Base-by-base conservation (phyloP, 2,797 vertebrate genomes). In the Karalla daura region DNA sequence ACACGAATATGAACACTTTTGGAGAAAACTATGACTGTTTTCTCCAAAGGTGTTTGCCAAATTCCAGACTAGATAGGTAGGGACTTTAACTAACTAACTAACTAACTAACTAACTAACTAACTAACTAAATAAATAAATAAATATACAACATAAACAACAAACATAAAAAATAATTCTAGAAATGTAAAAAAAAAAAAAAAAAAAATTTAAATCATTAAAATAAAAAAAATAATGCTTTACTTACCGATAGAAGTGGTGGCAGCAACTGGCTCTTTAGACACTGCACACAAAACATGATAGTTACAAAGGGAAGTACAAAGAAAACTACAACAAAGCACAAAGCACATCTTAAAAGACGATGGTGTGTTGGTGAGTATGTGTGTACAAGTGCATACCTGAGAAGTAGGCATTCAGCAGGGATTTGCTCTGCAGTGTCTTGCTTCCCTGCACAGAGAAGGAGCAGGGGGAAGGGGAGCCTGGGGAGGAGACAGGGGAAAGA, bases 371-470 rank as follows among this genome's bases (percentile, higher is more conserved):
- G 27, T 25, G 37, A 24, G 7, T 11, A 64, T 33, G 37, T 43
- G 39, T 56, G 2, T 41, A 30, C 7, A 25, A 15, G 41, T 69
- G 75, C 77, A 74, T 91, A 94, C 94, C 94, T 88, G 91, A 95
- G 85, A 95, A 96, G 89, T 92, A 96, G 85, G 94, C 94, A 91
- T 95, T 95, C 91, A 96, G 91, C 81, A 95, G 92, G 70, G 91
- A 94, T 93, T 95, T 96, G 88, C 94, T 96, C 90, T 94, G 93
- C 87, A 96, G 93, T 53, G 94, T 95, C 93, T 96, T 96, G 86
- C 92, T 95, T 93, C 89, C 89, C 75, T 96, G 95, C 86, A 95
- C 90, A 83, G 95, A 95, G 93, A 96, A 96, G 85, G 93, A 96
- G 92, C 93, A 95, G 81, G 93, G 90, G 85, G 95, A 96, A 69